A percentile compares a stretch with the other conserved stretches of the same genome.
Evolutionary conservation across 37 sponge, comb jelly and placozoan species (phyloP).

Genomic region (Beroe ovata): DNA sequence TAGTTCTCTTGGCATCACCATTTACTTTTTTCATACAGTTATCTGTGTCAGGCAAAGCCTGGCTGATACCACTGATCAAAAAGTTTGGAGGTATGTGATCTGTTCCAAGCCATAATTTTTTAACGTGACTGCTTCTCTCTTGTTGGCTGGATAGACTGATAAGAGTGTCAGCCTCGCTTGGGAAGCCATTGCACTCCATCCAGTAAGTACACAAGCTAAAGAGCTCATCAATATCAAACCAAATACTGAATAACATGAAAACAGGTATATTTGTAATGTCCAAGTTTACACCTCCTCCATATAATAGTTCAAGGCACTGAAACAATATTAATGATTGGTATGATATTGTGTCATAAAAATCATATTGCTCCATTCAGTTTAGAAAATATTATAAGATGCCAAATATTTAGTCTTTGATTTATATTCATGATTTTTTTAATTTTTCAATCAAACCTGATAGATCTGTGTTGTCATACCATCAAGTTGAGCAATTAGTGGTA

Average conservation of each 20-base stretch:
- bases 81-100: too few species aligned
- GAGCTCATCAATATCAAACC: slow-evolving; percentile 31
- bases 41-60: too few species aligned
- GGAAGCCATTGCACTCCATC: slow-evolving; percentile 4
- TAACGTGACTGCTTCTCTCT: neutral
- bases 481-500: neutral
- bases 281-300: slow-evolving; percentile 20
- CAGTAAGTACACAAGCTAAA: slow-evolving; percentile 13
- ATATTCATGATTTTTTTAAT: too few species aligned
- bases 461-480: neutral
- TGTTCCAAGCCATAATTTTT: too few species aligned
- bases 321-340: too few species aligned
- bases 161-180: neutral
- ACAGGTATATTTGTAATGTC: neutral
- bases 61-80: neutral
- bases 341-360: too few species aligned
- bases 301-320: slow-evolving; percentile 28
- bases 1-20: too few species aligned
- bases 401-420: too few species aligned
- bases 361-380: too few species aligned
- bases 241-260: slow-evolving; percentile 6
- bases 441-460: neutral
- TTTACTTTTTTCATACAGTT: too few species aligned
- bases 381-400: too few species aligned
- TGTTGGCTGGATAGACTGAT: neutral